A percentile compares a stretch with the other conserved stretches of the same genome.
These are phyloP conservation scores for Diarsia rubi DNA, from an alignment of 2,888 invertebrate species.

Conservation along the genomic window DNA sequence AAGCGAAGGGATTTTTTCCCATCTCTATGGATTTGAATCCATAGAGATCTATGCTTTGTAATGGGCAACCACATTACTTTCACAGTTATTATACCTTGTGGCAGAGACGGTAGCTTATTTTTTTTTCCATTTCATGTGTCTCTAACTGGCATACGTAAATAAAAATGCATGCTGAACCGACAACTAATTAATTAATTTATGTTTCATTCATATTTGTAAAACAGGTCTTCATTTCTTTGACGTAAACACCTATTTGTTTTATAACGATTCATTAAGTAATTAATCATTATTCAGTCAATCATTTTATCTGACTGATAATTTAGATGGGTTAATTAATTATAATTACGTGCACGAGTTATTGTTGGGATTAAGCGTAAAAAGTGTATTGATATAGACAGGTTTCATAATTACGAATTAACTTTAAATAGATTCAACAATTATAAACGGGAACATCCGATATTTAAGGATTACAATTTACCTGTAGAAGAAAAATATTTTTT, in stretches of 20 bases:
- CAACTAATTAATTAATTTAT: neutral
- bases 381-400: neutral
- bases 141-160: neutral
- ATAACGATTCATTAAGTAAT: neutral
- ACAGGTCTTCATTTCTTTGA: neutral
- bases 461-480: neutral
- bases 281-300: neutral
- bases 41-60: no score
- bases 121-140: neutral
- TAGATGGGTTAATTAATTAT: neutral
- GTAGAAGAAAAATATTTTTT: neutral
- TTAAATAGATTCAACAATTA: neutral
- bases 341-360: constrained; percentile 12
- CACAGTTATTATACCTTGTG: no score
- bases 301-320: neutral
- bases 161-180: neutral
- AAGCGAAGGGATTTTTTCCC: no score
- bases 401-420: neutral
- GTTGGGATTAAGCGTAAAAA: neutral
- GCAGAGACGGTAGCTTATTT: no score
- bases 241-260: neutral
- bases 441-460: neutral
- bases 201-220: neutral
- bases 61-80: no score
- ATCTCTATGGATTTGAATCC: no score